Conservation (phyloP, 1,140 invertebrate species). For the Hypsibius dujardini region DNA sequence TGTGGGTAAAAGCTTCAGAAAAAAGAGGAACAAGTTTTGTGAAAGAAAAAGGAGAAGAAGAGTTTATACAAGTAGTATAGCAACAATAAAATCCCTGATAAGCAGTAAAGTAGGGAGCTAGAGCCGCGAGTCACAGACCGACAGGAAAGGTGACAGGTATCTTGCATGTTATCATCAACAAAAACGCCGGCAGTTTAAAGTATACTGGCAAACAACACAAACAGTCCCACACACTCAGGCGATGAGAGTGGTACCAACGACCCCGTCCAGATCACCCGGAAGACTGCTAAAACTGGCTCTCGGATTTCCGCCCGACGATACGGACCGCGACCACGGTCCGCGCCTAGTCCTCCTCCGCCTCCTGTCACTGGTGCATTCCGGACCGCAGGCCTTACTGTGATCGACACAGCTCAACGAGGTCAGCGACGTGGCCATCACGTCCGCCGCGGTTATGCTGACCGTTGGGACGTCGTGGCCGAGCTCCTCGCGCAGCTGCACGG, state of each 20-base stretch:
- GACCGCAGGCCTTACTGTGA: not conserved
- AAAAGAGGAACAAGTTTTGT: no score
- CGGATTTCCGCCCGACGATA: not conserved
- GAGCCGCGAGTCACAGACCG: no score
- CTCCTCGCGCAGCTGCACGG: not conserved
- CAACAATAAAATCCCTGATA: no score
- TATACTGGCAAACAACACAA: no score
- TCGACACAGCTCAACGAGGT: slow-evolving; percentile 5
- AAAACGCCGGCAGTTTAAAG: no score
- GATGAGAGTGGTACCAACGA: slow-evolving; percentile 4
- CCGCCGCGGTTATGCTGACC: not conserved
- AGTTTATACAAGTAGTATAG: no score
- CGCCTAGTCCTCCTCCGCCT: not conserved
- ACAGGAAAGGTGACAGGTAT: no score
- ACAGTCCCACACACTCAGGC: no score
- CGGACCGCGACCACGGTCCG: not conserved
- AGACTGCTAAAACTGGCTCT: slow-evolving; percentile 15
- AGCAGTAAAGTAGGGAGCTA: no score
- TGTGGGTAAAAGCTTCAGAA: no score
- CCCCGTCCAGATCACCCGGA: not conserved
- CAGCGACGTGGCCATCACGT: not conserved
- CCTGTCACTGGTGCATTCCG: not conserved
- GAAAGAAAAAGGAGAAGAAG: no score
- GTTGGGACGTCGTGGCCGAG: not conserved
- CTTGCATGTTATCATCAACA: no score